These are phyloP conservation scores for Cyclopterus lumpus DNA, from an alignment of 2,797 vertebrate genomes.

Conservation along the genomic window DNA sequence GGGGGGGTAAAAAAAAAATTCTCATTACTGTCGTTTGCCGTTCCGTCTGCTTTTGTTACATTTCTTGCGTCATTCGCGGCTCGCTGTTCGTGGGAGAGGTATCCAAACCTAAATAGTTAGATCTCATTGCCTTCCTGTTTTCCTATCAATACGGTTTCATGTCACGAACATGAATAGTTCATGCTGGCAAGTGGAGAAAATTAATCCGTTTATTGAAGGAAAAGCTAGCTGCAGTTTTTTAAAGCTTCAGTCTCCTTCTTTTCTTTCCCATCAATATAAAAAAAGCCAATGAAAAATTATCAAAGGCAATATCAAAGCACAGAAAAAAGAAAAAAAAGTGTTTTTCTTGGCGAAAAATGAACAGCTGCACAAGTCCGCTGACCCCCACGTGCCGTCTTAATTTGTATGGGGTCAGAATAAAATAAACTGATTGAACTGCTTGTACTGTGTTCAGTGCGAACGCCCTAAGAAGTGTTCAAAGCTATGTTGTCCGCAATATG, in stretches of 20 bases:
- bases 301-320: constrained; percentile 58
- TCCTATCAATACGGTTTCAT: constrained; percentile 50
- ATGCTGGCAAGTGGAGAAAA: constrained; percentile 40
- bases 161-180: constrained; percentile 59
- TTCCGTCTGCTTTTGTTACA: constrained; percentile 36
- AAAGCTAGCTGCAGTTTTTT: constrained; percentile 54
- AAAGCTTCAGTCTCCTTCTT: constrained; percentile 31
- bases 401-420: constrained; percentile 41
- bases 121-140: constrained; percentile 47
- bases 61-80: constrained; percentile 30
- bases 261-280: not conserved
- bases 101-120: constrained; percentile 30
- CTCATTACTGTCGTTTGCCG: constrained; percentile 45
- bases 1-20: constrained; percentile 34
- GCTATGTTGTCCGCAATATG: not conserved
- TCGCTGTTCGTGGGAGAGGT: constrained; percentile 27
- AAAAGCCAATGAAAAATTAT: constrained; percentile 38
- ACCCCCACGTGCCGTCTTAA: constrained; percentile 41
- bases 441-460: not conserved
- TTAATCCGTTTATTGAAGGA: constrained; percentile 62
- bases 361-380: constrained; percentile 54
- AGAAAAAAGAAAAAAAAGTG: constrained; percentile 14
- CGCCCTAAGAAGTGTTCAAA: not conserved
- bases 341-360: constrained; percentile 37
- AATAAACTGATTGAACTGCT: constrained; percentile 28